Percentiles rank a stretch among this genome's conserved stretches.
These are phyloP conservation scores for Amphilophus citrinellus DNA, from an alignment of 2,113 vertebrate species.

Conservation along the genomic window DNA sequence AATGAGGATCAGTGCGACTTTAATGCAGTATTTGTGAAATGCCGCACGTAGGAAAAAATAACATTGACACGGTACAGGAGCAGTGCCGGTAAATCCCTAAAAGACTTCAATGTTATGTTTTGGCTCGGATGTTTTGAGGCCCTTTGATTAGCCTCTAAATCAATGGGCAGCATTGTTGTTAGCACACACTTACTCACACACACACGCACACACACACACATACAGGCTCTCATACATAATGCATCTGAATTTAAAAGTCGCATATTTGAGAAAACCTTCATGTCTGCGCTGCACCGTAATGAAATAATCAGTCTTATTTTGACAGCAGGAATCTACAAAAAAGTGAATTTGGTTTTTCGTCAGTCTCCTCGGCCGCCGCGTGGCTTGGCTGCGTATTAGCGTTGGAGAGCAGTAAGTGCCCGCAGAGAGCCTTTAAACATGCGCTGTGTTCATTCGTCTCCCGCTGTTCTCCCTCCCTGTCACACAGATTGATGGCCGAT, in stretches of 20 bases:
- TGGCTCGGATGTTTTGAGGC: slow-evolving; percentile 60
- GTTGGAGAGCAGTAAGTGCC: slow-evolving; percentile 47
- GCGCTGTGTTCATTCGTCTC: slow-evolving; percentile 69
- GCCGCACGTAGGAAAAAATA: slow-evolving; percentile 36
- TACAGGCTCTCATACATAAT: slow-evolving; percentile 79
- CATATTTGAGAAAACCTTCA: slow-evolving; percentile 65
- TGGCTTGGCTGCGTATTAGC: slow-evolving; percentile 43
- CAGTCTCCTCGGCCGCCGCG: neutral
- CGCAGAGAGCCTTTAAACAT: slow-evolving; percentile 67
- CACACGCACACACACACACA: slow-evolving; percentile 31
- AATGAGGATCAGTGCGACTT: slow-evolving; percentile 41
- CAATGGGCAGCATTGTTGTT: slow-evolving; percentile 73
- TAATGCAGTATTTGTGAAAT: slow-evolving; percentile 57
- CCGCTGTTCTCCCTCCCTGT: slow-evolving; percentile 54
- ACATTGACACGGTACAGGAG: slow-evolving; percentile 40
- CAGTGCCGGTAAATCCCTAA: slow-evolving; percentile 44
- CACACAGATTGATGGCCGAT: slow-evolving; percentile 90
- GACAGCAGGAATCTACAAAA: slow-evolving; percentile 63
- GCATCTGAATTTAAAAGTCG: slow-evolving; percentile 73
- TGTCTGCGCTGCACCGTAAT: slow-evolving; percentile 70
- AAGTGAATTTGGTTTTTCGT: slow-evolving; percentile 44
- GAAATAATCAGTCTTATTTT: slow-evolving; percentile 83
- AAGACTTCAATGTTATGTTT: slow-evolving; percentile 63
- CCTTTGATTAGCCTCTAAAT: slow-evolving; percentile 80
- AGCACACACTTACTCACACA: slow-evolving; percentile 38